A percentile compares a stretch with the other conserved stretches of the same genome.
phyloP scores from a whole-genome alignment of 2,888 invertebrate species.

The Metallyticus violacea region DNA sequence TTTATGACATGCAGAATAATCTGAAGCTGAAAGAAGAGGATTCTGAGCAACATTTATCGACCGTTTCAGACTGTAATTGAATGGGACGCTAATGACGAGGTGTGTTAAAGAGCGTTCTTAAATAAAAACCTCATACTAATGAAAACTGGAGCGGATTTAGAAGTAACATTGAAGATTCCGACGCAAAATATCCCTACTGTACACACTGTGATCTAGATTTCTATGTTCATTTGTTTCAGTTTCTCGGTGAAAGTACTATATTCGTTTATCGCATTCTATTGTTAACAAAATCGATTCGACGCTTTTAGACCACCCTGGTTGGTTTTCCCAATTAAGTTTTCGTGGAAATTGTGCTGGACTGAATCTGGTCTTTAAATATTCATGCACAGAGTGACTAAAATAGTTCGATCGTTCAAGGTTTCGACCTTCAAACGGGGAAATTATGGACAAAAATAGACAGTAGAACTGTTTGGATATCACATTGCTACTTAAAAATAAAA shows the following conservation, averaged over 20 bases:
- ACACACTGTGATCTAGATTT: too few relatives aligned
- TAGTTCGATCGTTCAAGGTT: neutral
- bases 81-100: too few relatives aligned
- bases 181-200: too few relatives aligned
- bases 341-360: neutral
- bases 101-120: too few relatives aligned
- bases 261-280: neutral
- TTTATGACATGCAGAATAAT: too few relatives aligned
- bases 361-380: neutral
- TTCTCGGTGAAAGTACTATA: neutral
- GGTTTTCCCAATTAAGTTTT: neutral
- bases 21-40: too few relatives aligned
- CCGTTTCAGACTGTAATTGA: too few relatives aligned
- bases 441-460: neutral
- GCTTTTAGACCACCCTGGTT: neutral
- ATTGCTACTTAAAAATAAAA: too few relatives aligned
- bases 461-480: neutral
- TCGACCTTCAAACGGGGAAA: neutral
- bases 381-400: neutral
- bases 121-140: too few relatives aligned
- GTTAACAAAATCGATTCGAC: neutral
- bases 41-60: too few relatives aligned
- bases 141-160: too few relatives aligned
- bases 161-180: too few relatives aligned
- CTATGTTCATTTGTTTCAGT: neutral